phyloP scores from a whole-genome alignment of 2,113 vertebrate genomes.

The Nymphicus hollandicus region DNA sequence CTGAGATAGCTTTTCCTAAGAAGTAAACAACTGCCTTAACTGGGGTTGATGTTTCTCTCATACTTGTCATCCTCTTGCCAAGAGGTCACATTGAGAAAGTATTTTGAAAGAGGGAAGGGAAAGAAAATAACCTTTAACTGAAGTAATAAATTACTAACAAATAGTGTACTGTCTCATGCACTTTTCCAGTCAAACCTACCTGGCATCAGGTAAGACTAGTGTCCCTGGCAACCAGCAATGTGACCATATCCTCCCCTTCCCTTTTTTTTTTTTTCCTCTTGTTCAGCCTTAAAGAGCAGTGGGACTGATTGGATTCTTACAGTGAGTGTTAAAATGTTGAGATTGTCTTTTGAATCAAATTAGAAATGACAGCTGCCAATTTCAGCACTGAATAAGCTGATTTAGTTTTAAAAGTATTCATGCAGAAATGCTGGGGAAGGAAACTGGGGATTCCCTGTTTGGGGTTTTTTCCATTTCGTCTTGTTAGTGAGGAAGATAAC shows the following conservation, averaged over 20 bases:
- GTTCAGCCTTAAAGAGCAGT: neutral
- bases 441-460: neutral
- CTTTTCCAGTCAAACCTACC: neutral
- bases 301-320: neutral
- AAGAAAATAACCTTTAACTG: neutral
- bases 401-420: neutral
- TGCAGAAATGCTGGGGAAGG: neutral
- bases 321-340: neutral
- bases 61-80: neutral
- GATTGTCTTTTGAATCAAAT: neutral
- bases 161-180: neutral
- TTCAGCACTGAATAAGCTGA: neutral
- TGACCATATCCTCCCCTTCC: neutral
- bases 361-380: neutral
- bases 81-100: neutral
- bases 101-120: neutral
- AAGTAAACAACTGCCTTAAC: neutral
- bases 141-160: neutral
- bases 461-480: neutral
- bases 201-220: neutral
- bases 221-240: accelerated
- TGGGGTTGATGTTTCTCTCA: neutral
- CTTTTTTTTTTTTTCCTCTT: neutral
- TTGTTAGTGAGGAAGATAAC: neutral
- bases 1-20: neutral